These are phyloP conservation scores for Ochotona princeps DNA, from an alignment of 2,113 vertebrate species.

Conservation along the genomic window DNA sequence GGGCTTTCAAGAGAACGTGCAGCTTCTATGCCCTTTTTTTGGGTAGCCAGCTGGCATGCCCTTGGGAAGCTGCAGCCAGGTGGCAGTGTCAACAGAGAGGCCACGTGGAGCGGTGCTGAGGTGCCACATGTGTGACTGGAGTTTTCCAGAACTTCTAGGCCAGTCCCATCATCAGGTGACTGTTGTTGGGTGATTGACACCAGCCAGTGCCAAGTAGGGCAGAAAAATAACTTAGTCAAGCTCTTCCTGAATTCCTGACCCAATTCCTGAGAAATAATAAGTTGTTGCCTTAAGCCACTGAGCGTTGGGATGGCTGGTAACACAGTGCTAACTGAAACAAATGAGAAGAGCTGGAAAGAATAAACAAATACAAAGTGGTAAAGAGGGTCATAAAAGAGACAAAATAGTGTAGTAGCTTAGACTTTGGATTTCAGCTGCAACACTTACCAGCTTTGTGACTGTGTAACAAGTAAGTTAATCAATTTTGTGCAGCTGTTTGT, in stretches of 20 bases:
- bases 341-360: neutral
- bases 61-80: neutral
- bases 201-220: neutral
- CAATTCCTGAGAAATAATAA: constrained; percentile 22
- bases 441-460: neutral
- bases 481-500: neutral
- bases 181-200: neutral
- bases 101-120: neutral
- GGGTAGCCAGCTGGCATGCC: neutral
- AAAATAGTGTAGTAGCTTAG: neutral
- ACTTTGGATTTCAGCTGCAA: neutral
- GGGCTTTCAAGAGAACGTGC: neutral
- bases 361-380: neutral
- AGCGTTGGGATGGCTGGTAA: constrained; percentile 15
- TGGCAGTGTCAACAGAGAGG: neutral
- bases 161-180: neutral
- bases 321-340: constrained; percentile 28
- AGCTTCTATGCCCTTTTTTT: neutral
- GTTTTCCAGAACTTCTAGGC: neutral
- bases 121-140: neutral
- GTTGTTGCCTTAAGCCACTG: neutral
- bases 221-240: neutral
- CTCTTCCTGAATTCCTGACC: constrained; percentile 37
- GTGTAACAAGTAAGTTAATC: constrained; percentile 3
- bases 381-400: neutral